Conservation (phyloP, 2,888 invertebrate species). For the Ariolimax columbianus region DNA sequence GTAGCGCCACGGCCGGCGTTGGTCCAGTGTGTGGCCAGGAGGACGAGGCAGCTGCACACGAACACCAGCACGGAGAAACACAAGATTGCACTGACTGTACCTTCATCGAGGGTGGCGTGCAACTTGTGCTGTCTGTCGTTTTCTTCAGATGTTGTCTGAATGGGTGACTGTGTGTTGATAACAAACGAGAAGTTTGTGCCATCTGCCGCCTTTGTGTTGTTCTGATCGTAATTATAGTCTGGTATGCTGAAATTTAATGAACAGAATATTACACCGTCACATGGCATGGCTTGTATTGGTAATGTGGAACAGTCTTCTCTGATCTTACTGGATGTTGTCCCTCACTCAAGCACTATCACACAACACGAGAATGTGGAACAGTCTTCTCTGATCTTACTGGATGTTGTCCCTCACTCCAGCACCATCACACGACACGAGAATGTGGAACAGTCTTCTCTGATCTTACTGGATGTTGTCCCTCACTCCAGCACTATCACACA, state of each 20-base stretch:
- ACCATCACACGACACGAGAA: too few relatives aligned
- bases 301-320: background rate
- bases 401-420: too few relatives aligned
- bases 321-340: too few relatives aligned
- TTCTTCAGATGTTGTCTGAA: background rate
- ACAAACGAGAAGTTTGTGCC: background rate
- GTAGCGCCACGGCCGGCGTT: conserved; percentile 66
- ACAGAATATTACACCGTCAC: background rate
- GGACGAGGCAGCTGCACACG: conserved; percentile 47
- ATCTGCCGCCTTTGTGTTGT: background rate
- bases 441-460: too few relatives aligned
- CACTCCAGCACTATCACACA: too few relatives aligned
- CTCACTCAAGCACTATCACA: too few relatives aligned
- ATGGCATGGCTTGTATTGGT: conserved; percentile 6
- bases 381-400: too few relatives aligned
- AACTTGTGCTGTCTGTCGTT: background rate
- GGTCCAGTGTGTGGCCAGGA: conserved; percentile 50
- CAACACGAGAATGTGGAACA: too few relatives aligned
- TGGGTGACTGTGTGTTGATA: background rate
- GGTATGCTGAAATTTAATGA: background rate
- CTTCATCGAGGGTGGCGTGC: background rate
- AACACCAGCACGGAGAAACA: conserved; percentile 61
- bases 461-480: too few relatives aligned
- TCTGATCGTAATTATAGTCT: background rate
- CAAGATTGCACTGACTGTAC: conserved; percentile 38